Base-by-base conservation (phyloP, 1,140 invertebrate genomes). In the Danaus melanippus region DNA sequence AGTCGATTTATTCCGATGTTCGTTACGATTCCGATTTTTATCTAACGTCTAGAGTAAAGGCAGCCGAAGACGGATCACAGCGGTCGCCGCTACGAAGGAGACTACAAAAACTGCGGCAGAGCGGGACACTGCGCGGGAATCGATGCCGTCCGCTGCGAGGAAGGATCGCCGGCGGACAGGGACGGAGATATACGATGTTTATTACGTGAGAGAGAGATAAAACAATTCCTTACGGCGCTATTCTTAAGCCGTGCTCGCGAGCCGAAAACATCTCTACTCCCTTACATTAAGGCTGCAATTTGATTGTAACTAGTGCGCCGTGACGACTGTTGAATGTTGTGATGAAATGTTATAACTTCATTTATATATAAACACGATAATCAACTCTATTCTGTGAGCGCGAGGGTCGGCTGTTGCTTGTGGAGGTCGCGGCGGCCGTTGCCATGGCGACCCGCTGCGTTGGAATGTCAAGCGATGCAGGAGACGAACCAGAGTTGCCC, bases 191-290 rank as follows among this genome's bases (percentile, higher is more conserved):
- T 74, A 52, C 17, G 64, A 67, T 82, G 76, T 84, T 86, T 84
- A 83, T 74, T 76, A 84, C 70, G 81, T 83, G 83, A 66, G 81
- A 86, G 80, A 83, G 83, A 86, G 83, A 86, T 83, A 83, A 80
- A 83, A 80, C 75, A 80, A 78, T 86, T 86, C 83, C 83, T 86
- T 86, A 84, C 74, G 79, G 82, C 74, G 72, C 79, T 80, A 79
- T 84, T 83, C 81, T 81, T 81, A 74, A 80, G 78, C 71, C 74
- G 71, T 80, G 79, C 63, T 69, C 69, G 66, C 71, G 69, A 69
- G 71, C 67, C 62, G 74, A 81, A 84, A 74, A 67, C 74, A 74
- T 76, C 79, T 79, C 82, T 86, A 79, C 64, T 62, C 10, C 58
- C 65, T 62, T 50, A 78, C 60, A 71, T 86, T 86, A 86, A 79